Conservation (phyloP, 2,888 invertebrate genomes). For the Meta bourneti region DNA sequence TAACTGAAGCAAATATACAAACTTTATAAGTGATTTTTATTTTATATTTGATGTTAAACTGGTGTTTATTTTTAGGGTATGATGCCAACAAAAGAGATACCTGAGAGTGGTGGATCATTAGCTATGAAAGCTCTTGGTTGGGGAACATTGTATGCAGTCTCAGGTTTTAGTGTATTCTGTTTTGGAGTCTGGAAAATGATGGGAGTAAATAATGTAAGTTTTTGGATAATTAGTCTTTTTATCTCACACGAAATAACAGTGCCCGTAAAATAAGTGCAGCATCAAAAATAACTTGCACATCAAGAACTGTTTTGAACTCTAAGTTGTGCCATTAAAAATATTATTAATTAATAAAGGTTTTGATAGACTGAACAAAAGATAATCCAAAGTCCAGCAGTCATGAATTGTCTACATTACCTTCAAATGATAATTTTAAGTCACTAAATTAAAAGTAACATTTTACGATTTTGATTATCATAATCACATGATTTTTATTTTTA, state of each 20-base stretch:
- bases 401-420: too few relatives aligned
- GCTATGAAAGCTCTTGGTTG: conserved; percentile 92
- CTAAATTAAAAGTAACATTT: too few relatives aligned
- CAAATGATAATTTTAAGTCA: too few relatives aligned
- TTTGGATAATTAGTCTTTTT: not conserved
- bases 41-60: too few relatives aligned
- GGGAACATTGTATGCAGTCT: conserved; percentile 92
- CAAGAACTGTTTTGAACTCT: not conserved
- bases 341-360: too few relatives aligned
- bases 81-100: conserved; percentile 82
- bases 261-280: not conserved
- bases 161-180: conserved; percentile 90
- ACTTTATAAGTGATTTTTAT: too few relatives aligned
- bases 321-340: not conserved
- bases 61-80: conserved; percentile 81
- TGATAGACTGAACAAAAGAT: too few relatives aligned
- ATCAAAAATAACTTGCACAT: not conserved
- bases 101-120: conserved; percentile 88
- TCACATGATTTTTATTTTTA: too few relatives aligned
- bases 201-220: conserved; percentile 90
- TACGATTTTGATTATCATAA: too few relatives aligned
- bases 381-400: too few relatives aligned
- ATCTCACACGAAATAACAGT: not conserved
- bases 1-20: too few relatives aligned
- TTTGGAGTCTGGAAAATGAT: conserved; percentile 93